Evolutionary conservation across 2,113 vertebrate genomes (phyloP), one percentile per base, ranked within the genome.

Genomic region (Fulmarus glacialis): DNA sequence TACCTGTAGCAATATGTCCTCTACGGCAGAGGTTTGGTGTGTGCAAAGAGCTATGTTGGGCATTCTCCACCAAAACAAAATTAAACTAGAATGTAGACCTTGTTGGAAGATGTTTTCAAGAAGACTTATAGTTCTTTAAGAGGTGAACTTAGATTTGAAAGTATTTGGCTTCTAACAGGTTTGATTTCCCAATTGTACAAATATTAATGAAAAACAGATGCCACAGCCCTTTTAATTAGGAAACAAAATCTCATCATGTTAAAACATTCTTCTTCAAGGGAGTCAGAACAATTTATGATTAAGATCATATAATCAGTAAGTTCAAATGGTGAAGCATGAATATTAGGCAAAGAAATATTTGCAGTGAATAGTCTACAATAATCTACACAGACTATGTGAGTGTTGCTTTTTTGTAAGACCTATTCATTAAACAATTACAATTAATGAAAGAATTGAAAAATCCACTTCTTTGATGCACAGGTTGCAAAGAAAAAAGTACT

Each of bases 1-100:
- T 32, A 23, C 10, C 4, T 6, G 15, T 6, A 24, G 9, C 0
- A 0, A 30, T 29, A 26, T 21, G 26, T 73, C n/a, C 34, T 67
- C 66, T 48, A 19, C n/a, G 59, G 43, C 24, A 79, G 30, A 30
- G 12, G 26, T 34, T 38, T 48, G 16, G 11, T 26, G 9, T 40
- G 17, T 22, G 18, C 30, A 21, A 81, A 45, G 12, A 29, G 23
- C 12, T 11, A 26, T 4, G 2, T 12, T 43, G 34, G 38, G 13
- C 13, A 34, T 73, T 78, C 30, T 23, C 12, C 48, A 82, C 7
- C 47, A 36, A 72, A 68, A 9, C 18, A 40, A 50, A 55, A 64
- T 20, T 6, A 7, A 68, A 66, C 1, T 22, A 15, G 4, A n/a
- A 60, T 8, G 9, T 8, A 55, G 3, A 72, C 14, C 8, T 64